Percentiles rank a stretch among this genome's conserved stretches.
phyloP scores from a whole-genome alignment of 2,888 invertebrate genomes.

The Ormyrus pomaceus region DNA sequence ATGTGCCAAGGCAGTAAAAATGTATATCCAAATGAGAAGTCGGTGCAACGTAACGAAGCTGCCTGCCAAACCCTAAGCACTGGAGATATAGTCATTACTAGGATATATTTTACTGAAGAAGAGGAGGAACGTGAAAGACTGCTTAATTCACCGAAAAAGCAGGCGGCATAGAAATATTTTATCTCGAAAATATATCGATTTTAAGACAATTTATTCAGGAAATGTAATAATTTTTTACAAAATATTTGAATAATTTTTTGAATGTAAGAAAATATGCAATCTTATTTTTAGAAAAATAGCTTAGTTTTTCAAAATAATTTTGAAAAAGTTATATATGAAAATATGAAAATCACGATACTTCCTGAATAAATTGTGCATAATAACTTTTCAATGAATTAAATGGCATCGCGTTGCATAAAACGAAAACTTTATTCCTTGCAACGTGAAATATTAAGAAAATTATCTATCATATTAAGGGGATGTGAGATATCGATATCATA shows the following conservation, averaged over 20 bases:
- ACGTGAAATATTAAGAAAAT: constrained; percentile 5
- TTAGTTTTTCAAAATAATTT: no score
- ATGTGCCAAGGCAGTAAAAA: constrained; percentile 63
- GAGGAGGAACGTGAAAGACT: constrained; percentile 79
- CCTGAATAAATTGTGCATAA: constrained; percentile 1
- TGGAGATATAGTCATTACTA: constrained; percentile 94
- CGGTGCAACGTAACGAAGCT: constrained; percentile 74
- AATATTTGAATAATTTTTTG: constrained; percentile 1
- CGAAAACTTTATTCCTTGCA: not conserved
- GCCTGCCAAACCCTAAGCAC: constrained; percentile 92
- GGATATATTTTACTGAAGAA: constrained; percentile 82
- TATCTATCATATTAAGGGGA: not conserved
- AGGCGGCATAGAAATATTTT: constrained; percentile 48
- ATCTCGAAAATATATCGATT: constrained; percentile 15
- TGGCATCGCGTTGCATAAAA: not conserved
- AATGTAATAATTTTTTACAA: constrained; percentile 16
- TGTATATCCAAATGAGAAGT: constrained; percentile 70
- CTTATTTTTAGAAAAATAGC: no score
- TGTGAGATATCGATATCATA: not conserved
- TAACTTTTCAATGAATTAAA: not conserved
- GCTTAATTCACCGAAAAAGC: constrained; percentile 77
- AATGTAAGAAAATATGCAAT: not conserved
- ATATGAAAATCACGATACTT: not conserved
- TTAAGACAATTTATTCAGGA: constrained; percentile 10
- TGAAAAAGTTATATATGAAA: no score